Conservation (phyloP, 2,113 vertebrate species). For the Anolis carolinensis region DNA sequence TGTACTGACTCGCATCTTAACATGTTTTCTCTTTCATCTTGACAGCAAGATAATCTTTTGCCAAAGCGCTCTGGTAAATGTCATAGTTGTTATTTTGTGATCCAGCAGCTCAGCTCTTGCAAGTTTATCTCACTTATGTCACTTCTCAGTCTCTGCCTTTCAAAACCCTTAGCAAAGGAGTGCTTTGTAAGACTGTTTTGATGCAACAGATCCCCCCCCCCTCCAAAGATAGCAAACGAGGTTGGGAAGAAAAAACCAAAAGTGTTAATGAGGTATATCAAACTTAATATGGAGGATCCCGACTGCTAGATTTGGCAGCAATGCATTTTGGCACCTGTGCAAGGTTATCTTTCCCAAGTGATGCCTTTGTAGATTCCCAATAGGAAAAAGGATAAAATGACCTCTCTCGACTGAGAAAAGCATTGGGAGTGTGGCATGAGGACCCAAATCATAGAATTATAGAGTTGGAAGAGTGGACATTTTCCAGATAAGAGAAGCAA, state of each 20-base stretch:
- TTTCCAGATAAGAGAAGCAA: too few species aligned
- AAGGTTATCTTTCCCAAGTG: neutral
- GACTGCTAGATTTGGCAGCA: neutral
- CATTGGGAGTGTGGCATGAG: neutral
- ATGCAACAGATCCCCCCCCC: neutral
- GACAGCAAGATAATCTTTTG: constrained; percentile 3
- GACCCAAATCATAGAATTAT: neutral
- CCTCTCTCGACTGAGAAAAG: too few species aligned
- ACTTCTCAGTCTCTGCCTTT: neutral
- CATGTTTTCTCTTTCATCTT: neutral
- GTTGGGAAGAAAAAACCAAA: neutral
- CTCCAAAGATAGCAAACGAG: neutral
- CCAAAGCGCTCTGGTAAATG: constrained; percentile 15
- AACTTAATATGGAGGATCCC: neutral
- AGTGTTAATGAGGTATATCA: neutral
- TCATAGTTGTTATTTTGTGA: constrained; percentile 29
- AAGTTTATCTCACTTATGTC: constrained; percentile 24
- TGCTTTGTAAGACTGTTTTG: neutral
- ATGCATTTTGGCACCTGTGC: neutral
- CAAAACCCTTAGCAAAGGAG: neutral
- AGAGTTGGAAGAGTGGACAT: too few species aligned
- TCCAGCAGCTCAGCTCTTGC: neutral
- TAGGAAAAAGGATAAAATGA: neutral
- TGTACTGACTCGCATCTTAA: neutral
- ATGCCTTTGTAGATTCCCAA: neutral